Evolutionary conservation across 35 echinoderm and acorn worm species (phyloP).

Genomic region (Chiridota heheva): DNA sequence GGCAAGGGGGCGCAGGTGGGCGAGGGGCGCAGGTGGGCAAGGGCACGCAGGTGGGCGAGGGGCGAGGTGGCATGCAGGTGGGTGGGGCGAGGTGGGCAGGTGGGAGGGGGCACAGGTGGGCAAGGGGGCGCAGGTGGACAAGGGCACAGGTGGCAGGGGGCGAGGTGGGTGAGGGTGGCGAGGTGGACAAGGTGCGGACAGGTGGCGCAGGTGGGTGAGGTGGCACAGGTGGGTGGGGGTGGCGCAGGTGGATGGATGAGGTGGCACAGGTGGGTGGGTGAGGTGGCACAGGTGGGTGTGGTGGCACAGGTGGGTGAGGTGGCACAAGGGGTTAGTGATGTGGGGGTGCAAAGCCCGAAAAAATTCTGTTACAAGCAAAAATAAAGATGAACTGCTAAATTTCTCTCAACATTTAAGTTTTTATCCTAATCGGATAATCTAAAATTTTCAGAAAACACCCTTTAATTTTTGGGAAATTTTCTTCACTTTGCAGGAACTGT

Average conservation of each 20-base stretch:
- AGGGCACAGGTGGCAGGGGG: neutral
- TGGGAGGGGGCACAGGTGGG: neutral
- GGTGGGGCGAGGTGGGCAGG: neutral
- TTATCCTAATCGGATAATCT: no score
- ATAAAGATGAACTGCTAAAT: no score
- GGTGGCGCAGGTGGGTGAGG: neutral
- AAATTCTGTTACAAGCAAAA: no score
- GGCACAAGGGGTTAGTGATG: neutral
- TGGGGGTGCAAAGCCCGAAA: no score
- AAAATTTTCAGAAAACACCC: no score
- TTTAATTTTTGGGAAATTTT: no score
- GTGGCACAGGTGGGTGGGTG: neutral
- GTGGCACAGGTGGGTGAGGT: neutral
- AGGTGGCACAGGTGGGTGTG: neutral
- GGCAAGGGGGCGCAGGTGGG: no score
- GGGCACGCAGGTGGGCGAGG: neutral
- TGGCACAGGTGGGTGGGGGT: neutral
- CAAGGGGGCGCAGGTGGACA: neutral
- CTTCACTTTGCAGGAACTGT: no score
- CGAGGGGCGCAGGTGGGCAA: neutral
- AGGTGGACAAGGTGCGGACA: neutral
- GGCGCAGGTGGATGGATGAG: neutral
- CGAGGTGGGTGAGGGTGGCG: neutral
- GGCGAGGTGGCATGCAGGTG: neutral
- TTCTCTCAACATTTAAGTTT: no score